Evolutionary conservation across 2,888 invertebrate species (phyloP).

Genomic region (Amiota minor): DNA sequence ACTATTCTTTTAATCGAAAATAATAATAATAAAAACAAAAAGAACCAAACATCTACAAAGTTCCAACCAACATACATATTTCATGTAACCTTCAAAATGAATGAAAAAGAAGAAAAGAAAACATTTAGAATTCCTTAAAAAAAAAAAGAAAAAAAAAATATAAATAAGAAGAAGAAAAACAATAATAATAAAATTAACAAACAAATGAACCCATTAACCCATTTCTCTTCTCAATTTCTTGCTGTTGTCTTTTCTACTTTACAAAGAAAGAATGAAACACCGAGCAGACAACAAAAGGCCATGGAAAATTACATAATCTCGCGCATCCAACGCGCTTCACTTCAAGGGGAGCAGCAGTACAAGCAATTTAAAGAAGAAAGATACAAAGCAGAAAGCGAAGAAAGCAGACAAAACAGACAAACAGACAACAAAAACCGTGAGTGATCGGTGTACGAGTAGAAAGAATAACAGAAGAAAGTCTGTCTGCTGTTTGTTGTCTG

Average conservation of each 20-base stretch:
- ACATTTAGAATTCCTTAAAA: conserved; percentile 22
- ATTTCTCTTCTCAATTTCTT: conserved; percentile 46
- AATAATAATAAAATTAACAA: conserved; percentile 9
- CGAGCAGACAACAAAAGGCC: conserved; percentile 54
- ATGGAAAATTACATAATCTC: conserved; percentile 20
- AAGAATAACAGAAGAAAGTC: conserved; percentile 42
- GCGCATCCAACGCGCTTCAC: neutral
- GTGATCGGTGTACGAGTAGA: conserved; percentile 31
- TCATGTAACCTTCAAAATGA: too few relatives aligned
- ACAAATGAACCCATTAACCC: conserved; percentile 54
- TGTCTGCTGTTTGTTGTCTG: too few relatives aligned
- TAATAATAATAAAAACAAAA: too few relatives aligned
- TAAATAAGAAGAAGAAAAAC: neutral
- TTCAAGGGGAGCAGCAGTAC: too few relatives aligned
- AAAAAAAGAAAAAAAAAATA: neutral
- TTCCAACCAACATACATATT: too few relatives aligned
- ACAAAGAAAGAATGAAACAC: conserved; percentile 29
- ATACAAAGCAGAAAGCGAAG: conserved; percentile 34
- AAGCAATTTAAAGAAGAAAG: conserved; percentile 14
- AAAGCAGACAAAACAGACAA: conserved; percentile 42
- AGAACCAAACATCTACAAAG: too few relatives aligned
- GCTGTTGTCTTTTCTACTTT: neutral
- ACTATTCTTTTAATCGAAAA: too few relatives aligned
- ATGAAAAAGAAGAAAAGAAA: too few relatives aligned
- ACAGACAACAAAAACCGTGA: too few relatives aligned